These are phyloP conservation scores for Hetaerina titia DNA, from an alignment of 2,888 invertebrate genomes.

Conservation along the genomic window DNA sequence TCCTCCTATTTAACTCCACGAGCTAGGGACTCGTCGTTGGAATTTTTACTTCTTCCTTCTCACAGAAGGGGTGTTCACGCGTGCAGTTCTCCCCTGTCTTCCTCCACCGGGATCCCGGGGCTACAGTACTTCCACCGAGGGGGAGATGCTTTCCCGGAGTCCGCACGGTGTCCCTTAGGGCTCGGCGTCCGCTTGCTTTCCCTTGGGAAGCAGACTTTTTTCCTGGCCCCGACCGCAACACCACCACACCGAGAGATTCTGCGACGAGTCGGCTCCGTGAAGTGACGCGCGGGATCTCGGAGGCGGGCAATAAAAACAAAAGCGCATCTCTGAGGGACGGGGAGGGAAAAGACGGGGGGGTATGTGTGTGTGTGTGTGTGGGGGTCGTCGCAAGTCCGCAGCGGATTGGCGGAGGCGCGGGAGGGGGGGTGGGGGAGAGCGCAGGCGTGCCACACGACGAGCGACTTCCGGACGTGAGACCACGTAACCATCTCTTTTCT, in stretches of 20 bases:
- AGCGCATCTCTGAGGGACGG: background rate
- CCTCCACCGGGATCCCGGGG: too few relatives aligned
- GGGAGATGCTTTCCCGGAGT: too few relatives aligned
- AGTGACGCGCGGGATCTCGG: conserved; percentile 16
- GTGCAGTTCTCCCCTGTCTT: too few relatives aligned
- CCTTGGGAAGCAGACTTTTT: too few relatives aligned
- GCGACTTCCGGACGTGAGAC: background rate
- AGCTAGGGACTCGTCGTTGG: too few relatives aligned
- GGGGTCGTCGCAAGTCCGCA: background rate
- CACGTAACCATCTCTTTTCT: background rate
- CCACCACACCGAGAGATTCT: background rate
- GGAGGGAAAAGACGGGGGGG: background rate
- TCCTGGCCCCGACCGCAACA: background rate
- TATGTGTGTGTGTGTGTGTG: background rate
- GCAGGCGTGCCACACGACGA: background rate
- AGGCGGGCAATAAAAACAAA: conserved; percentile 16
- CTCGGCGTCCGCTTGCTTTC: too few relatives aligned
- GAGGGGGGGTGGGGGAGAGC: background rate
- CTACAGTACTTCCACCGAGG: too few relatives aligned
- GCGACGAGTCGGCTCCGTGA: background rate
- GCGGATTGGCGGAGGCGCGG: conserved; percentile 27
- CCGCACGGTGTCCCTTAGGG: too few relatives aligned
- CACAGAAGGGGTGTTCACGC: too few relatives aligned
- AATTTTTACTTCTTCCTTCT: too few relatives aligned
- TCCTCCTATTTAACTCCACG: too few relatives aligned